Base-by-base conservation (phyloP, 2,113 vertebrate species). In the Ammodramus savannarum region DNA sequence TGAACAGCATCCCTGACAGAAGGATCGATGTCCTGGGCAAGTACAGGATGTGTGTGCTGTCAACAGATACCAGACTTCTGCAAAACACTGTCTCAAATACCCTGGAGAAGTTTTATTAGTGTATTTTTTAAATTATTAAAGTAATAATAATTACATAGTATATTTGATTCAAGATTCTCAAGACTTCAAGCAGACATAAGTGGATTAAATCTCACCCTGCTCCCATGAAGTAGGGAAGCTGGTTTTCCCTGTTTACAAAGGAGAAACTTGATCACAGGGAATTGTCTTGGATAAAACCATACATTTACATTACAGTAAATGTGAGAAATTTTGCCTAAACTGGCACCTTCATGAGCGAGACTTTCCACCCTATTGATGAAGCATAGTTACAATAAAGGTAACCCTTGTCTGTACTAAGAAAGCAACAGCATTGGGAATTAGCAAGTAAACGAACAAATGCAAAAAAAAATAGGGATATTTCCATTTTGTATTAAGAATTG, bases 21-120 rank as follows among this genome's bases (percentile, higher is more conserved):
- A 98, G 95, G 72, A 97, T 99, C 66, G 98, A 99, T 95, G 96
- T 99, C 65, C 98, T 99, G 54, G 98, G 98, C 98, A 97, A 98
- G 98, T 76, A 93, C 31, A 55, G 9, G 25, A 83, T 75, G 65
- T 20, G 34, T 31, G 18, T 68, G 32, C 59, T 80, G 10, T 68
- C 16, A 87, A 16, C n/a, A 61, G 52, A 75, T 48, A 55, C 0
- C 38, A 18, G 25, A 46, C 80, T 80, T 91, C 65, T 86, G 21
- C 62, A 54, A 74, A 62, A 49, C 20, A 12, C 29, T 11, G 22
- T 44, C 13, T 73, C 31, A 58, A 18, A 71, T 87, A 58, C 44
- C n/a, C 38, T 55, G 31, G 23, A 76, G 41, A 77, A 73, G 21
- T 63, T 90, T 83, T 8, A 78, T 48, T 48, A 21, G 6, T 52